These are phyloP conservation scores for Tricholaema leucomelas DNA, from an alignment of 2,113 vertebrate genomes.

Conservation along the genomic window DNA sequence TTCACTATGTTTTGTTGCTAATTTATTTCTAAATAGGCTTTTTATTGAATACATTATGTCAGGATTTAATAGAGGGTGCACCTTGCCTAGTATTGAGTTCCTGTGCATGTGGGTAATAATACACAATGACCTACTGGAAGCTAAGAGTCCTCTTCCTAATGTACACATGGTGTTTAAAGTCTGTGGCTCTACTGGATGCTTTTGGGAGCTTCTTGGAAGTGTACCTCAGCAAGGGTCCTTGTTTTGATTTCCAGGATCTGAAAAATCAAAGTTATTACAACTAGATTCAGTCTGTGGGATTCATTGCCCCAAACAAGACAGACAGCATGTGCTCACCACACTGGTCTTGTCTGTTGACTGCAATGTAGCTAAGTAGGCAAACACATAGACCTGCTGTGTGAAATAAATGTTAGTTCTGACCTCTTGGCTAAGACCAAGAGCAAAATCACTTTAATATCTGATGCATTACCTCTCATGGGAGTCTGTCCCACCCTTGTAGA, in stretches of 20 bases:
- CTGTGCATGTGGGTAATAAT: background rate
- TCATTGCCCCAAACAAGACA: background rate
- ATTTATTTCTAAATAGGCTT: constrained; percentile 72
- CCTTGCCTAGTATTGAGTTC: constrained; percentile 1
- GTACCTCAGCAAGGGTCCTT: background rate
- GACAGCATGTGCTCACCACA: fast-evolving
- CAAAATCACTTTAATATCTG: constrained; percentile 36
- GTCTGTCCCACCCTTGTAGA: background rate
- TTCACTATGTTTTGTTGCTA: constrained; percentile 57
- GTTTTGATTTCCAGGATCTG: background rate
- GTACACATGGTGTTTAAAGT: background rate
- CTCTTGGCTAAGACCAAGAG: constrained; percentile 14
- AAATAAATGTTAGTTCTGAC: constrained; percentile 12
- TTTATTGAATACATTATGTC: constrained; percentile 59
- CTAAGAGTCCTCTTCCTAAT: background rate
- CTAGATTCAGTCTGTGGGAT: constrained; percentile 15
- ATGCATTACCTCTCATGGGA: background rate
- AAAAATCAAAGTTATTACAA: constrained; percentile 42
- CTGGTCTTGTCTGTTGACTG: background rate
- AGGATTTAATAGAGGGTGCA: constrained; percentile 44
- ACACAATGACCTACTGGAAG: background rate
- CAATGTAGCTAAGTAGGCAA: background rate
- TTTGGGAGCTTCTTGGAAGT: constrained; percentile 22
- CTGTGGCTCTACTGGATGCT: background rate
- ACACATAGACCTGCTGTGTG: background rate